Evolutionary conservation across 1,140 invertebrate species (phyloP), one percentile per base, ranked within the genome.

Genomic region (Drosophila takahashii): DNA sequence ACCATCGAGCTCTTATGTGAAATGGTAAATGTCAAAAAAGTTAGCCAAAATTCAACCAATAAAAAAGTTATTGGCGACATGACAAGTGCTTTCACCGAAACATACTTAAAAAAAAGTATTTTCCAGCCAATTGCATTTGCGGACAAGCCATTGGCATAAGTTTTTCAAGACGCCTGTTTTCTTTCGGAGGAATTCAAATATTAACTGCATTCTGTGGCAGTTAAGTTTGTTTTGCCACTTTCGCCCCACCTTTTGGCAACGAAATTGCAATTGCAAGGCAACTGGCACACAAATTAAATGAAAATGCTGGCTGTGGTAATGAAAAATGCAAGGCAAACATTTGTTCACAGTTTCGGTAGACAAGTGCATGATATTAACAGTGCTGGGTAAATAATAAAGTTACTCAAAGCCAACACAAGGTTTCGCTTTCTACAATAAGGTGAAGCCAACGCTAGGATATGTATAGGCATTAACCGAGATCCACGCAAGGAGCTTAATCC

Each of bases 151-250:
- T 44, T 51, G 45, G 11, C 26, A 66, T 34, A 67, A 56, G 26
- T 47, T 69, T 22, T 26, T 41, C 64, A 56, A 56, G 64, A 39
- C 3, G 8, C 65, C 32, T 16, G 22, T 29, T 18, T 37, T 47
- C 11, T 27, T 48, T 9, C 29, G 8, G 15, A 64, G 66, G 50
- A 70, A 70, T 70, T 71, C 67, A 70, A 70, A 71, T 71, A 70
- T 70, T 70, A 70, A 48, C 66, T 70, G 67, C 66, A 78, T 81
- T 86, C 48, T 67, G 53, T 66, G 79, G 64, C 62, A 74, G 52
- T 78, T 64, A 79, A 87, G 69, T 81, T 70, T 44, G 71, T 37
- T 59, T 34, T 45, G 59, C 48, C 26, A 37, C 44, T 54, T 45
- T n/a, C 44, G 39, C 34, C 34, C 36, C 56, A 60, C 54, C 44